Evolutionary conservation across 2,113 vertebrate species (phyloP).

Genomic region (Semnornis frantzii): DNA sequence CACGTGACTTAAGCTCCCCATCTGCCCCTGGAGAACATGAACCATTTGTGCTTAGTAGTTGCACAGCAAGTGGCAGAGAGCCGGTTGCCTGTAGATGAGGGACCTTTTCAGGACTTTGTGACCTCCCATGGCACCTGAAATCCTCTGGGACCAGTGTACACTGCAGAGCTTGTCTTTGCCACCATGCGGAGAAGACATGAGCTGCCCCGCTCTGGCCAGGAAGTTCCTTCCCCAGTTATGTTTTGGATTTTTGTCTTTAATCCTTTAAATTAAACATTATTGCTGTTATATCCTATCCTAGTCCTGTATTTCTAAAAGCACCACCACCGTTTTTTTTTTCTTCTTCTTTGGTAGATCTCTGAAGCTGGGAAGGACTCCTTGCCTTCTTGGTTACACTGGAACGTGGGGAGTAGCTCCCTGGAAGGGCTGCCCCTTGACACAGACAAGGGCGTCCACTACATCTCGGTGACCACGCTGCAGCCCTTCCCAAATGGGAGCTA

Average conservation of each 20-base stretch:
- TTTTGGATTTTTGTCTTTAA: background rate
- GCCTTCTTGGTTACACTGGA: slow-evolving; percentile 93
- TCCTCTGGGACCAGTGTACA: background rate
- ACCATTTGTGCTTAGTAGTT: background rate
- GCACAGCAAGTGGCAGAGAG: background rate
- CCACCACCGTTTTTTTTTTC: background rate
- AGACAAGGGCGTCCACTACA: slow-evolving; percentile 93
- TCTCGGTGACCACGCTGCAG: slow-evolving; percentile 81
- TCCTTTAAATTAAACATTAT: background rate
- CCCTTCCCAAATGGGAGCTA: slow-evolving; percentile 80
- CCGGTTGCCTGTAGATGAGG: background rate
- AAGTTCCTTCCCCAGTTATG: background rate
- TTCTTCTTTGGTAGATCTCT: slow-evolving; percentile 77
- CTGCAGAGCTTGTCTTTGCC: background rate
- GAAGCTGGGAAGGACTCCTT: slow-evolving; percentile 87
- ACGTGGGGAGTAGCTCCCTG: slow-evolving; percentile 78
- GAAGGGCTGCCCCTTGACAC: slow-evolving; percentile 91
- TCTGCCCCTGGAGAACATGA: background rate
- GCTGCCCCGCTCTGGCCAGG: background rate
- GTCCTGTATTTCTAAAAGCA: background rate
- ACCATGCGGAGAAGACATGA: rapidly evolving
- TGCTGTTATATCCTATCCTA: background rate
- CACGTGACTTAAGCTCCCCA: background rate
- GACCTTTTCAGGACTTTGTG: background rate
- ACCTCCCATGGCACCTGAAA: background rate